Evolutionary conservation across 2,888 invertebrate species (phyloP).

Genomic region (Hylaea fasciaria): DNA sequence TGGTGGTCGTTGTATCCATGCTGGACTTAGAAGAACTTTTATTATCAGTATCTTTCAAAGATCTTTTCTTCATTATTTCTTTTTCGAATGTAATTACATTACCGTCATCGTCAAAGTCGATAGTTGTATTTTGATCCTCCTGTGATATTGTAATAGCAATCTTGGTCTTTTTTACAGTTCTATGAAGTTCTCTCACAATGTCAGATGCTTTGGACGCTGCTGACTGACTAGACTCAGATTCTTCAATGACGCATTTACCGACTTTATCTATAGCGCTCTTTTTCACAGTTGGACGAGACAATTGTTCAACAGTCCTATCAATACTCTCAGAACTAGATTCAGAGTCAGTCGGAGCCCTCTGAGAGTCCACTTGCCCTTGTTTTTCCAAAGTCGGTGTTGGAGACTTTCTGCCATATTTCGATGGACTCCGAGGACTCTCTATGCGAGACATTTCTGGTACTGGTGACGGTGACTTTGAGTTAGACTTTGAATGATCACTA

Average conservation of each 20-base stretch:
- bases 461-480: slow-evolving; percentile 76
- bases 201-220: slow-evolving; percentile 82
- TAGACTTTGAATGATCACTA: slow-evolving; percentile 78
- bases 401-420: slow-evolving; percentile 74
- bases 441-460: slow-evolving; percentile 73
- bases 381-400: slow-evolving; percentile 87
- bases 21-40: slow-evolving; percentile 86
- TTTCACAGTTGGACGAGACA: slow-evolving; percentile 76
- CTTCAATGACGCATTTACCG: slow-evolving; percentile 79
- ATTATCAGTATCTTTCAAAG: slow-evolving; percentile 76
- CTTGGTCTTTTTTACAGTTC: slow-evolving; percentile 80
- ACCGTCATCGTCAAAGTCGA: slow-evolving; percentile 81
- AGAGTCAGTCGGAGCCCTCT: slow-evolving; percentile 84
- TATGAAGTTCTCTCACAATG: slow-evolving; percentile 77
- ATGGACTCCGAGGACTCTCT: slow-evolving; percentile 78
- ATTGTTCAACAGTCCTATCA: slow-evolving; percentile 78
- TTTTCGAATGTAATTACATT: slow-evolving; percentile 78
- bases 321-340: slow-evolving; percentile 85
- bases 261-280: slow-evolving; percentile 76
- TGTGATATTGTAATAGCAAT: slow-evolving; percentile 83
- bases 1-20: slow-evolving; percentile 80
- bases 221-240: slow-evolving; percentile 86
- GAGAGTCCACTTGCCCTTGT: slow-evolving; percentile 84
- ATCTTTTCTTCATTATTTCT: slow-evolving; percentile 73
- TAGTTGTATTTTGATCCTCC: slow-evolving; percentile 82